A percentile compares a stretch with the other conserved stretches of the same genome.
Evolutionary conservation across 2,888 invertebrate species (phyloP).

Genomic region (Dryococelus australis): DNA sequence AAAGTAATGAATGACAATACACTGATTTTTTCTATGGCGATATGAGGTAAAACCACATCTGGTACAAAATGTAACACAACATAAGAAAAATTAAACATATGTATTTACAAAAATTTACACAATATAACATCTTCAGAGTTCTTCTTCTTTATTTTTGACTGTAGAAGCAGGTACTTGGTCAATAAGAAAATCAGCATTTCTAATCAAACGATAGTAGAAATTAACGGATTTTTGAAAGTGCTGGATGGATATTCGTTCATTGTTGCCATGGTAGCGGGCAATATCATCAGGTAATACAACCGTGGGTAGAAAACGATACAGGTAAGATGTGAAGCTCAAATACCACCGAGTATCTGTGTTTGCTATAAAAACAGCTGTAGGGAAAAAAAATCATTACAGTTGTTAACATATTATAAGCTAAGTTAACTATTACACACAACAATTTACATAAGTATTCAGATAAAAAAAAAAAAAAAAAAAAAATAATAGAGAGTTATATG

Average conservation of each 20-base stretch:
- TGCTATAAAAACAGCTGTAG: conserved; percentile 53
- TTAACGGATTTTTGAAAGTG: conserved; percentile 59
- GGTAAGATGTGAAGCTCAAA: conserved; percentile 55
- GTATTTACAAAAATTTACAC: neutral
- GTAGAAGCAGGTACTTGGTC: conserved; percentile 44
- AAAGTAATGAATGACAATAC: no score
- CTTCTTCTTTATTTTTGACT: conserved; percentile 41
- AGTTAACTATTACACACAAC: no score
- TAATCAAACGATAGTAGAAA: conserved; percentile 60
- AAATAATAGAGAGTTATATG: no score
- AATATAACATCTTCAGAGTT: conserved; percentile 36
- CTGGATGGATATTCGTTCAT: conserved; percentile 59
- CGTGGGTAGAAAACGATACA: conserved; percentile 60
- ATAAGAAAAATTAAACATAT: neutral
- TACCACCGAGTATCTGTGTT: conserved; percentile 62
- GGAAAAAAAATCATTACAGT: neutral
- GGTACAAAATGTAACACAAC: neutral
- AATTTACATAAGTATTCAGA: no score
- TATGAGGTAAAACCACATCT: no score
- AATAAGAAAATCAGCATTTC: conserved; percentile 55
- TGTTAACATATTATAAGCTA: neutral
- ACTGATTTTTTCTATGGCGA: no score
- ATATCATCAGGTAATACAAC: conserved; percentile 52
- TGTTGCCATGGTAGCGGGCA: conserved; percentile 59
- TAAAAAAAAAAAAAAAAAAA: no score